Base-by-base conservation (phyloP, 2,888 invertebrate species). In the Clostera curtula region DNA sequence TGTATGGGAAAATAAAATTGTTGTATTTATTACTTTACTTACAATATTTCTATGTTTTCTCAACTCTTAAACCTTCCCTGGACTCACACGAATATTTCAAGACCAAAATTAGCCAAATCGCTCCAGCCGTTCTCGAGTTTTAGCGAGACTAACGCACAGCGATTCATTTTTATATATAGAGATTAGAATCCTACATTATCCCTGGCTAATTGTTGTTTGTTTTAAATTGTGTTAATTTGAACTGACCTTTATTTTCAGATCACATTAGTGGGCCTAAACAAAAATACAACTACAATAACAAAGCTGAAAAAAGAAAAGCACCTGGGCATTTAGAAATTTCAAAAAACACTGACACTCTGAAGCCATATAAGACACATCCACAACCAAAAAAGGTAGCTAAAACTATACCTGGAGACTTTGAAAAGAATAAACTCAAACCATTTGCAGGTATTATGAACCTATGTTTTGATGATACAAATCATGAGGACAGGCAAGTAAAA, bases 381-480 rank as follows among this genome's bases (percentile, higher is more conserved):
- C 29, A 24, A 24, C 24, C 36, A 16, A 63, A 54, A 24, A 55
- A 42, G 27, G 25, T 24, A n/a, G 35, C 48, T 8, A 56, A 58
- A 43, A 24, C 34, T 12, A 27, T 61, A 25, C 59, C 62, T 17
- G 11, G 22, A 23, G 19, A 39, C 18, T 49, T 55, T 37, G 59
- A 61, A 24, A 53, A 45, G n/a, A 59, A 52, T 34, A 77, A 69
- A 42, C 54, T 87, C 8, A 59, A 56, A 45, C 72, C 82, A 22
- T 87, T 87, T 57, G 34, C 64, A 48, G 87, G 87, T 22, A 86
- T 83, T 35, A 61, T 74, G 36, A 46, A 64, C 38, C 53, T 80
- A 35, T 29, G 55, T 15, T 52, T 61, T 36, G 61, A 69, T 32
- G 43, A 41, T 39, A 49, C 50, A 31, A 33, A 44, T 23, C 54